These are phyloP conservation scores for Hydraecia micacea DNA, from an alignment of 2,888 invertebrate species.

Conservation along the genomic window DNA sequence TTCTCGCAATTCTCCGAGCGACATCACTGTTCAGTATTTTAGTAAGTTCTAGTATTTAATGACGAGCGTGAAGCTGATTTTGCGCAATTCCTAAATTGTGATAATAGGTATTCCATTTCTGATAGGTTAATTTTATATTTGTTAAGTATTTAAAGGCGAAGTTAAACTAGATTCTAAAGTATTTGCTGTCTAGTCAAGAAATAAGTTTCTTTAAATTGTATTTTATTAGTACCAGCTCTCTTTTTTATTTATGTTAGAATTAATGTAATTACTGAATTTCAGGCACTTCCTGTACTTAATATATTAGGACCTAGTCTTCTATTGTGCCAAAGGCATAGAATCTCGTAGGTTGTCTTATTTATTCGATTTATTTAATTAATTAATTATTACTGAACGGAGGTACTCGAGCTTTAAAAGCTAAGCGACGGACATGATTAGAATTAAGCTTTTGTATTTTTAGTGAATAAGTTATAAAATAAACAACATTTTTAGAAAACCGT, in stretches of 20 bases:
- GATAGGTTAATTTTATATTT: slow-evolving; percentile 47
- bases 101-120: slow-evolving; percentile 85
- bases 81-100: slow-evolving; percentile 89
- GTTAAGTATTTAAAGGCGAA: slow-evolving; percentile 71
- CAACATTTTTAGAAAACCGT: slow-evolving; percentile 67
- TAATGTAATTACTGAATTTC: slow-evolving; percentile 53
- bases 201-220: slow-evolving; percentile 55
- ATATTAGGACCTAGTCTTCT: slow-evolving; percentile 78
- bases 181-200: slow-evolving; percentile 77
- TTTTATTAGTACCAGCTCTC: slow-evolving; percentile 75
- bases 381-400: slow-evolving; percentile 69
- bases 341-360: slow-evolving; percentile 79
- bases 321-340: slow-evolving; percentile 87
- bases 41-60: slow-evolving; percentile 56
- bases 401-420: slow-evolving; percentile 83
- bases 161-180: slow-evolving; percentile 63
- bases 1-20: slow-evolving; percentile 45
- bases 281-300: slow-evolving; percentile 60
- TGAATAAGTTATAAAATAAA: slow-evolving; percentile 73
- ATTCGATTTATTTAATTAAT: slow-evolving; percentile 65
- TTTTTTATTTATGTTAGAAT: slow-evolving; percentile 59
- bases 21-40: slow-evolving; percentile 64
- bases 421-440: slow-evolving; percentile 80
- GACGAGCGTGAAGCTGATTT: slow-evolving; percentile 72
- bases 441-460: slow-evolving; percentile 74